Percentiles rank a stretch among this genome's conserved stretches.
Conservation (phyloP, 92 coral and sea anemone genomes). For the Zoanthus sociatus region DNA sequence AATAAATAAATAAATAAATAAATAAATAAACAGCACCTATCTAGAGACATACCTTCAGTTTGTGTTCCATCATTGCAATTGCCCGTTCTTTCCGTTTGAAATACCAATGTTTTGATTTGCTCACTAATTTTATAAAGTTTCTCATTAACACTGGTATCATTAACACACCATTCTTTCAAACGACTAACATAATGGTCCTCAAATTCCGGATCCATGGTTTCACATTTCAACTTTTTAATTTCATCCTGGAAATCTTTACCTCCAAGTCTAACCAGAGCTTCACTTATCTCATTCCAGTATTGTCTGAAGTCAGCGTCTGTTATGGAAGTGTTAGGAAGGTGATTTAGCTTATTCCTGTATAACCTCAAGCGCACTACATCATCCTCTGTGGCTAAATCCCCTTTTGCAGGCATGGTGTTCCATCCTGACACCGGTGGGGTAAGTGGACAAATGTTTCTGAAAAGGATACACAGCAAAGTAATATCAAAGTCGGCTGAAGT, state of each 20-base stretch:
- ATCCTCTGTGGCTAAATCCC: conserved; percentile 40
- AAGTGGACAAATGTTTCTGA: conserved; percentile 52
- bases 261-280: conserved; percentile 56
- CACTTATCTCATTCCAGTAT: conserved; percentile 51
- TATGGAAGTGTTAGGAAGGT: conserved; percentile 31
- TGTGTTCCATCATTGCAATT: conserved; percentile 24
- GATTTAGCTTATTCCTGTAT: conserved; percentile 50
- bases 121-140: conserved; percentile 10
- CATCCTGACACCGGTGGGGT: conserved; percentile 54
- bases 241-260: conserved; percentile 26
- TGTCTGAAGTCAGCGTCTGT: conserved; percentile 39
- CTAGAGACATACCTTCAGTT: conserved; percentile 20
- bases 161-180: conserved; percentile 42
- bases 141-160: conserved; percentile 11
- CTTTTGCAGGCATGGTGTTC: conserved; percentile 44
- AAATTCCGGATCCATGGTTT: conserved; percentile 45
- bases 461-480: conserved; percentile 46
- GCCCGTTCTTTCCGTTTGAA: neutral
- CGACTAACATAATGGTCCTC: conserved; percentile 29
- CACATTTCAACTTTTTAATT: conserved; percentile 36
- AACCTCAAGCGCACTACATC: conserved; percentile 54
- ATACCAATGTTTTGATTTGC: neutral
- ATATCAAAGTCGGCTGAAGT: conserved; percentile 60
- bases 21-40: neutral
- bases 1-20: neutral